Evolutionary conservation across 2,797 vertebrate genomes (phyloP), one percentile per base, ranked within the genome.

Genomic region (Sardinella longiceps): DNA sequence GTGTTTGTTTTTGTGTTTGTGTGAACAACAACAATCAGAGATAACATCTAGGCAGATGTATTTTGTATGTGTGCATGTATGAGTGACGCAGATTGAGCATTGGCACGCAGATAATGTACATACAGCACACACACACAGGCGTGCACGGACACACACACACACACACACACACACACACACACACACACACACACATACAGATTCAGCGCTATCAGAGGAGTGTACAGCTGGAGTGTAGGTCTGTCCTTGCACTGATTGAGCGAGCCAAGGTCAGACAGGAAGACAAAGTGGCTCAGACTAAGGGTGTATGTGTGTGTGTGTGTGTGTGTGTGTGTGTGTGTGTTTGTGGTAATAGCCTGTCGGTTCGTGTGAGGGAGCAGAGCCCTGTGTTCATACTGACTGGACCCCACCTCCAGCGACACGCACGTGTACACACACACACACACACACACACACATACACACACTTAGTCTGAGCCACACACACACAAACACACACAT

Each of bases 211-310:
- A 12, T 12, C 12, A 66, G 25, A 11, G 60, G 60, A 30, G 60
- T 66, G 60, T 25, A 25, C 7, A 25, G 51, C 56, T 37, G 30
- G 53, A 30, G 28, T 28, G 60, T 63, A 74, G 66, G 37, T 14
- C 33, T 74, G 66, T 37, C 66, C 12, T 74, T 30, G 15, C 33
- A 74, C 15, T 74, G 66, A 74, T 74, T 74, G 30, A 74, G 66
- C 30, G 15, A 37, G 66, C 15, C 66, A 74, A 74, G 66, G 66
- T 74, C 66, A 74, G 66, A 74, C 63, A 70, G 63, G 12, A 74
- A 20, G 66, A 33, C 33, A 37, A 74, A 33, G 66, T 74, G 30
- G 66, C 30, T 7, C 60, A 12, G 60, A 66, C 60, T 43, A 66
- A 66, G 30, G 14, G 25, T 74, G 66, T 37, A 5, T 74, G 66